Evolutionary conservation across 2,797 vertebrate species (phyloP), one percentile per base, ranked within the genome.

Genomic region (Tinamus major): DNA sequence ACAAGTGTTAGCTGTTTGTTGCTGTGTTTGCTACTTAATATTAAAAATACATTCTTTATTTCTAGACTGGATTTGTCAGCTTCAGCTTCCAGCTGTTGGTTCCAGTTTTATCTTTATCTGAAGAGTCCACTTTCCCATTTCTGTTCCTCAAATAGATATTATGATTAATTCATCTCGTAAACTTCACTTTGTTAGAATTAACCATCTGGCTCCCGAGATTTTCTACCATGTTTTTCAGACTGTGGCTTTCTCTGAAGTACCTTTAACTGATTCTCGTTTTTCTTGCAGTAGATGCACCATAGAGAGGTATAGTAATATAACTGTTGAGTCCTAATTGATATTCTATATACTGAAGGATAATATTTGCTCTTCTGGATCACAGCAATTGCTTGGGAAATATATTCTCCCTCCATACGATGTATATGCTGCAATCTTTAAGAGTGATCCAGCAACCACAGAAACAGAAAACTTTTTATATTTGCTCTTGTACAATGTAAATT

Each of bases 21-120:
- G 63, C 67, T 88, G 63, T 89, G 27, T 87, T 93, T 93, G 91
- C 31, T 64, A 62, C 75, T 94, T 92, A 75, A 68, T 94, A 94
- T 96, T 90, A 93, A 96, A 96, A 96, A 94, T 71, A 92, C 81
- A 85, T 85, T 76, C 29, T 90, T 92, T 94, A 94, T 94, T 96
- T 94, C 92, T 77, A 87, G 96, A 70, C 83, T 61, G 41, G 87
- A 86, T 84, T 89, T 94, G 88, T 90, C 92, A 92, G 71, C 71
- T 89, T 90, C 92, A 89, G 33, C 68, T 94, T 95, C 88, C 94
- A 96, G 94, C 92, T 94, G 93, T 94, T 96, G 86, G 37, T 94
- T 90, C 35, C 84, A 87, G 90, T 90, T 93, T 81, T 58, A 46
- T 88, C 90, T 96, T 85, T 86, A 89, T 94, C 62, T 94, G 78